Evolutionary conservation across 1,140 invertebrate genomes (phyloP).

Genomic region (Zaprionus camerounensis): DNA sequence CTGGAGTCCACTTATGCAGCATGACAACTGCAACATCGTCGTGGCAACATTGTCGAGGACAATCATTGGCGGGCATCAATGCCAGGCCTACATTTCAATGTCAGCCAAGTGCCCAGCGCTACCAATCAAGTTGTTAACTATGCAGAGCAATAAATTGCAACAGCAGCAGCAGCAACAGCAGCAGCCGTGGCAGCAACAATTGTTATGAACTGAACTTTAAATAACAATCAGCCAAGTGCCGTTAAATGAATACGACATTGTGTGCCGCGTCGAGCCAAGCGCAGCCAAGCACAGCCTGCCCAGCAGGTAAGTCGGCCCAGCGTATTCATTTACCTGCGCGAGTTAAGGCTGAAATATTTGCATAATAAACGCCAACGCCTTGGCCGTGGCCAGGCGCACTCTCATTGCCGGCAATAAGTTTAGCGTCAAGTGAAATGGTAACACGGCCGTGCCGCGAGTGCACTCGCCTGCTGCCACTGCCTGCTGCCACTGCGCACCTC

Average conservation of each 20-base stretch:
- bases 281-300: slow-evolving; percentile 12
- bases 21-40: slow-evolving; percentile 63
- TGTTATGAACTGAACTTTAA: slow-evolving; percentile 81
- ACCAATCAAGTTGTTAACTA: slow-evolving; percentile 82
- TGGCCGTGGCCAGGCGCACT: slow-evolving; percentile 53
- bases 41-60: slow-evolving; percentile 51
- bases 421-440: slow-evolving; percentile 53
- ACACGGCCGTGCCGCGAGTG: slow-evolving; percentile 28
- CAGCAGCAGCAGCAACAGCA: slow-evolving; percentile 34
- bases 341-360: slow-evolving; percentile 80
- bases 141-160: slow-evolving; percentile 76
- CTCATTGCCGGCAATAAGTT: slow-evolving; percentile 73
- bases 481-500: slow-evolving; percentile 63
- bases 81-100: slow-evolving; percentile 79
- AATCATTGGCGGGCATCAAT: slow-evolving; percentile 81
- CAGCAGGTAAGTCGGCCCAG: slow-evolving; percentile 35
- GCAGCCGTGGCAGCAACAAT: slow-evolving; percentile 51
- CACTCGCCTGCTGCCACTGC: slow-evolving; percentile 33
- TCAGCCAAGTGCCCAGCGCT: slow-evolving; percentile 76
- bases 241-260: slow-evolving; percentile 81
- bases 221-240: slow-evolving; percentile 81
- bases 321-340: slow-evolving; percentile 74
- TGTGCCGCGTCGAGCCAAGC: slow-evolving; percentile 35
- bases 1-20: slow-evolving; percentile 53
- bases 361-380: slow-evolving; percentile 82